Conservation (phyloP, 1,140 invertebrate genomes). For the Apis florea region DNA sequence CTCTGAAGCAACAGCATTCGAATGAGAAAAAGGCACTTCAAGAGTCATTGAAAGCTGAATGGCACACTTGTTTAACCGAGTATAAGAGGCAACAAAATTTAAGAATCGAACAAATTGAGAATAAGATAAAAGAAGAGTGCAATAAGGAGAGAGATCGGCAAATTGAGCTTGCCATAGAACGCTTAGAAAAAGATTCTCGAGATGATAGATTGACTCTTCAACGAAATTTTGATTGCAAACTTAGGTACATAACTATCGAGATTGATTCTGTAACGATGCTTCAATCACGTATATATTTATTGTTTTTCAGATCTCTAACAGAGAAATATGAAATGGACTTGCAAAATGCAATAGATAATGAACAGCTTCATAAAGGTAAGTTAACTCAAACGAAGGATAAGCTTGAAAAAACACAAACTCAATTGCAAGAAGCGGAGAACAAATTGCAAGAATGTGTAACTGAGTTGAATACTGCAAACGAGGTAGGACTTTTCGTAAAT, state of each 20-base stretch:
- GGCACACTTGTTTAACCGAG: slow-evolving; percentile 81
- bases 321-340: slow-evolving; percentile 88
- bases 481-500: slow-evolving; percentile 70
- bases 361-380: slow-evolving; percentile 81
- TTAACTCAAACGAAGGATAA: slow-evolving; percentile 82
- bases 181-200: slow-evolving; percentile 83
- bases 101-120: slow-evolving; percentile 82
- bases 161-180: slow-evolving; percentile 84
- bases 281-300: not conserved
- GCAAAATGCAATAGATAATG: slow-evolving; percentile 81
- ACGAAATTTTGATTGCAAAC: slow-evolving; percentile 82
- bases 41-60: slow-evolving; percentile 81
- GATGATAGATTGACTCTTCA: slow-evolving; percentile 79
- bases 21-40: slow-evolving; percentile 81
- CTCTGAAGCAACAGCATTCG: slow-evolving; percentile 76
- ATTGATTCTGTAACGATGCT: not conserved
- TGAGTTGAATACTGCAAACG: slow-evolving; percentile 80
- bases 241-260: slow-evolving; percentile 80
- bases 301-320: slow-evolving; percentile 82
- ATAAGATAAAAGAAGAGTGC: slow-evolving; percentile 82
- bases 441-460: slow-evolving; percentile 61
- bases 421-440: slow-evolving; percentile 78
- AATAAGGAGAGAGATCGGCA: slow-evolving; percentile 84
- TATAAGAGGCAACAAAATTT: slow-evolving; percentile 82
- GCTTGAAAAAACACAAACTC: slow-evolving; percentile 79